Percentiles rank a stretch among this genome's conserved stretches.
Conservation (phyloP, 2,113 vertebrate species). For the Urocitellus parryii region DNA sequence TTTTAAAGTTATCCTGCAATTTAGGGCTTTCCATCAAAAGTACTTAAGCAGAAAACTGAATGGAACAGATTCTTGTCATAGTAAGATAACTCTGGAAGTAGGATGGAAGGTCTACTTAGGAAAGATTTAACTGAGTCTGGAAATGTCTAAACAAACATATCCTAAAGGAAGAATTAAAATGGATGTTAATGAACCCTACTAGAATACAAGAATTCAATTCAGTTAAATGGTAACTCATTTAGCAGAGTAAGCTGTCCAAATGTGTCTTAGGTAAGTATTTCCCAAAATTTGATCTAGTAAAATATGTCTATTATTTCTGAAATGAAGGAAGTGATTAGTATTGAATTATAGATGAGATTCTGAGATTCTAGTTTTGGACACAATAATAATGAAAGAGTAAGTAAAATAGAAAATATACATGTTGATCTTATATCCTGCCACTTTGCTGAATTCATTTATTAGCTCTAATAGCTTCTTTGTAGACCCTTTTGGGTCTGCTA, state of each 20-base stretch:
- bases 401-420: neutral
- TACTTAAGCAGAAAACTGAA: neutral
- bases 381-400: neutral
- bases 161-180: neutral
- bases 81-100: neutral
- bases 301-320: neutral
- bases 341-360: neutral
- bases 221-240: neutral
- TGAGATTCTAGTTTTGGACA: neutral
- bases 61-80: neutral
- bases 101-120: neutral
- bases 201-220: neutral
- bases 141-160: neutral
- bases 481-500: too few relatives aligned
- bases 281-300: neutral
- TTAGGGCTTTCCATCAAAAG: neutral
- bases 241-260: neutral
- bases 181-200: neutral
- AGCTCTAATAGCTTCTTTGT: too few relatives aligned
- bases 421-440: too few relatives aligned
- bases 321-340: neutral
- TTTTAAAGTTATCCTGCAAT: constrained; percentile 12
- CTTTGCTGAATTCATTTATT: too few relatives aligned
- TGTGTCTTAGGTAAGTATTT: neutral
- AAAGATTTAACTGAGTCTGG: neutral